Evolutionary conservation across 2,113 vertebrate genomes (phyloP), one percentile per base, ranked within the genome.

Genomic region (Alces alces): DNA sequence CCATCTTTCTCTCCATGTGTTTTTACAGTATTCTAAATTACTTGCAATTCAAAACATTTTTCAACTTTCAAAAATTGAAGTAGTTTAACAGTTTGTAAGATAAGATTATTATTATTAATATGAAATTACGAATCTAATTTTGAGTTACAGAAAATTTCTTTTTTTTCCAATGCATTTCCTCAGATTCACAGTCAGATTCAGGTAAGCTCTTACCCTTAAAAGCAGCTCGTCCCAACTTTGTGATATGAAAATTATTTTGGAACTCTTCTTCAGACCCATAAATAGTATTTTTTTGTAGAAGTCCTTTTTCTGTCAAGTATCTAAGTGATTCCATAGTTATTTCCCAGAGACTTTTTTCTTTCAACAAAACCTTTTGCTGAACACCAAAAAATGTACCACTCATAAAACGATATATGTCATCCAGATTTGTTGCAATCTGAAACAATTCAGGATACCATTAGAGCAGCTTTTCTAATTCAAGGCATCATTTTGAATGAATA

Each of bases 181-280:
- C 2, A 94, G 89, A 57, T 85, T 78, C 70, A 57, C 17, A 92
- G 66, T 91, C 25, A 90, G 58, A 95, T n/a, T 57, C 64, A 94
- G 8, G 52, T 80, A 90, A 87, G 66, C 43, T 16, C 97, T 98
- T 97, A 99, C 99, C 99, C 99, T 99, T 99, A 86, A 98, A 99
- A 0, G 99, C 98, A 47, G 99, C 99, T 96, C 95, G 99, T 14
- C 99, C 99, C 97, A 99, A 97, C 3, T 96, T 99, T 92, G 99
- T 99, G 97, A 99, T 97, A 47, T 96, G 97, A 57, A 99, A 98
- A 0, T 14, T 76, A 84, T 28, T 76, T 8, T 95, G 87, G 28
- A 97, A 96, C 16, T 87, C 92, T 21, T 98, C 86, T 43, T 97
- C 96, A 8, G 96, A 80, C 43, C 96, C 86, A 7, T 11, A 33